These are phyloP conservation scores for Rafetus swinhoei DNA, from an alignment of 2,113 vertebrate genomes.

Conservation along the genomic window DNA sequence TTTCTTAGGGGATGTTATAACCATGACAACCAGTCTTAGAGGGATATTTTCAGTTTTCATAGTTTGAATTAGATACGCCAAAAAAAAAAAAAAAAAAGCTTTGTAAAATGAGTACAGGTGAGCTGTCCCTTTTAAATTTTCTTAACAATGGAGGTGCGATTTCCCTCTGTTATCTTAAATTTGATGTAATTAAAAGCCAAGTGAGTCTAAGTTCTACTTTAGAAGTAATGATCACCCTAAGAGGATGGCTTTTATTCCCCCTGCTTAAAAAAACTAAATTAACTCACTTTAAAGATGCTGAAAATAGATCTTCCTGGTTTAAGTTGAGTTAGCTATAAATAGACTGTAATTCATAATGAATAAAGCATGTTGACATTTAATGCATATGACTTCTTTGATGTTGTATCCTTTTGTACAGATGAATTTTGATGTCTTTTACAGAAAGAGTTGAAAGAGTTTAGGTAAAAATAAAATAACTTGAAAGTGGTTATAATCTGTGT, in stretches of 20 bases:
- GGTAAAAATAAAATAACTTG: constrained; percentile 49
- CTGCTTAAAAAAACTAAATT: background rate
- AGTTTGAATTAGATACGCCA: constrained; percentile 67
- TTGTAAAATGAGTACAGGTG: constrained; percentile 59
- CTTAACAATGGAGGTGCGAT: background rate
- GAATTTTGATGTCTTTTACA: constrained; percentile 68
- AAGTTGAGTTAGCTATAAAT: constrained; percentile 64
- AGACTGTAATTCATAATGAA: constrained; percentile 69
- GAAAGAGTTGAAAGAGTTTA: constrained; percentile 62
- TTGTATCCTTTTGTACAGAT: constrained; percentile 58
- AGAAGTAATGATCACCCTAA: constrained; percentile 25
- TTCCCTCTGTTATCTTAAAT: constrained; percentile 9
- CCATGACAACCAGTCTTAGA: constrained; percentile 80
- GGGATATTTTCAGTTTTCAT: constrained; percentile 61
- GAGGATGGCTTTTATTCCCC: constrained; percentile 19
- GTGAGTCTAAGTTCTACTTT: background rate
- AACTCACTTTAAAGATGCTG: constrained; percentile 52
- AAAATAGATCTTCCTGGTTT: constrained; percentile 58
- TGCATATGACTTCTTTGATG: constrained; percentile 68
- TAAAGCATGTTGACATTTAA: constrained; percentile 67
- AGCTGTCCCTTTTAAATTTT: constrained; percentile 52
- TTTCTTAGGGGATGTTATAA: constrained; percentile 79
- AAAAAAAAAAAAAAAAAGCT: constrained; percentile 33
- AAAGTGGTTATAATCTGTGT: constrained; percentile 39
- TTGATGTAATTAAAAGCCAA: constrained; percentile 7